Percentiles rank a stretch among this genome's conserved stretches.
These are phyloP conservation scores for Ictalurus punctatus DNA, from an alignment of 2,113 vertebrate species.

Conservation along the genomic window DNA sequence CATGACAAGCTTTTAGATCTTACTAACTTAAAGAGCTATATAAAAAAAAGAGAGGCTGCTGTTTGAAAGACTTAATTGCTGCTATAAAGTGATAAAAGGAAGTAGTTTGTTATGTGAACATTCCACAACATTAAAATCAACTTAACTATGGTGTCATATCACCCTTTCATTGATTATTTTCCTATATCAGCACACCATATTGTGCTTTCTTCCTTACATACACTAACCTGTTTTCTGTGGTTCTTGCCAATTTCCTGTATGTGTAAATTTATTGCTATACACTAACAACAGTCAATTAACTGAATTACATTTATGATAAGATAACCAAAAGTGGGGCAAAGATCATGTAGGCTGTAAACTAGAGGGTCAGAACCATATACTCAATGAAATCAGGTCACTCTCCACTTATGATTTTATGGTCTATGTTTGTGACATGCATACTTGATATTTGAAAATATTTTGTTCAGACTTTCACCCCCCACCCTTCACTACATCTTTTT, in stretches of 20 bases:
- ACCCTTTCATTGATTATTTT: not conserved
- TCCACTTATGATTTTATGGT: not conserved
- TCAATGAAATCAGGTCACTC: not conserved
- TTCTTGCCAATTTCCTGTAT: not conserved
- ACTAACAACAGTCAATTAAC: not conserved
- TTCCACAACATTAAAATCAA: not conserved
- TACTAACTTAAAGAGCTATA: not conserved
- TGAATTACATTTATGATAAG: constrained; percentile 5
- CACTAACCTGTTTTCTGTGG: not conserved
- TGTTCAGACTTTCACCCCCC: not conserved
- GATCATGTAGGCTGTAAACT: constrained; percentile 1
- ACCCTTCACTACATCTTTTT: not conserved
- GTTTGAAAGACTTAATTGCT: not conserved
- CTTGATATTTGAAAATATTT: not conserved
- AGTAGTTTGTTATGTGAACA: not conserved
- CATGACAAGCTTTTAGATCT: not conserved
- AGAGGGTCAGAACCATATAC: not conserved
- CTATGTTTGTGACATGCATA: not conserved
- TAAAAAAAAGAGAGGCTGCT: not conserved
- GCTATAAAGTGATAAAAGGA: not conserved
- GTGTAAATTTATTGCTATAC: not conserved
- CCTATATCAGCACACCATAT: not conserved
- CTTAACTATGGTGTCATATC: not conserved
- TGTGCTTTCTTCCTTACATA: not conserved
- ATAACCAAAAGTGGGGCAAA: not conserved